phyloP scores from a whole-genome alignment of 2,888 invertebrate genomes.

The Eubasilissa splendida region DNA sequence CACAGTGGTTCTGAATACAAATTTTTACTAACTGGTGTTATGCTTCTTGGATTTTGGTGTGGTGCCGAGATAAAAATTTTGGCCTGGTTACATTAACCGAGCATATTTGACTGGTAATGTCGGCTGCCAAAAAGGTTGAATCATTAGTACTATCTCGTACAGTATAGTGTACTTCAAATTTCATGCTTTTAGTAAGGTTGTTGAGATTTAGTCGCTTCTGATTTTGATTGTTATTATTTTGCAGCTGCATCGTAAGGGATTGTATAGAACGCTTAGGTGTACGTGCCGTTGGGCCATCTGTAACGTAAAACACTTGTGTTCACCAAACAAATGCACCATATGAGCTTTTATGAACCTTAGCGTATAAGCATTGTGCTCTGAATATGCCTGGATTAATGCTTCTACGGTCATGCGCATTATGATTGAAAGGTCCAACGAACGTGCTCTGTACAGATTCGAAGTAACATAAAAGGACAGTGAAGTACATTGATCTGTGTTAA shows the following conservation, averaged over 20 bases:
- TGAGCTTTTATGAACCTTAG: slow-evolving; percentile 23
- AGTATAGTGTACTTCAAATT: too few species aligned
- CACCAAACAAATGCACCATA: slow-evolving; percentile 36
- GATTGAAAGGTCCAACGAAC: slow-evolving; percentile 29
- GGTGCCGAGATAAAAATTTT: too few species aligned
- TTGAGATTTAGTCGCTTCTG: too few species aligned
- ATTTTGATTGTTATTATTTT: too few species aligned
- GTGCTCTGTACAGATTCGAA: slow-evolving; percentile 14
- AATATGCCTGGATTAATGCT: slow-evolving; percentile 40
- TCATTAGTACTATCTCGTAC: too few species aligned
- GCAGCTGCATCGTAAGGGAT: background rate
- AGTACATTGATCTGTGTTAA: background rate
- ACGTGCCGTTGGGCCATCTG: slow-evolving; percentile 19
- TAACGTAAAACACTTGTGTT: slow-evolving; percentile 34
- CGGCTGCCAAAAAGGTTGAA: too few species aligned
- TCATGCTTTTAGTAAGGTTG: too few species aligned
- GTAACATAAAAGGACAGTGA: background rate
- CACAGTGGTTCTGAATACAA: too few species aligned
- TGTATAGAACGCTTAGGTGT: background rate
- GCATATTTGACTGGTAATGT: too few species aligned
- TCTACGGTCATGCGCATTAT: slow-evolving; percentile 24
- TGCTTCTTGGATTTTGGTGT: too few species aligned
- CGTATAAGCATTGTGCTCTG: slow-evolving; percentile 5
- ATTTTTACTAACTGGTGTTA: too few species aligned
- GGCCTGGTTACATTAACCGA: too few species aligned